phyloP scores from a whole-genome alignment of 2,888 invertebrate genomes.

The Lysandra bellargus region DNA sequence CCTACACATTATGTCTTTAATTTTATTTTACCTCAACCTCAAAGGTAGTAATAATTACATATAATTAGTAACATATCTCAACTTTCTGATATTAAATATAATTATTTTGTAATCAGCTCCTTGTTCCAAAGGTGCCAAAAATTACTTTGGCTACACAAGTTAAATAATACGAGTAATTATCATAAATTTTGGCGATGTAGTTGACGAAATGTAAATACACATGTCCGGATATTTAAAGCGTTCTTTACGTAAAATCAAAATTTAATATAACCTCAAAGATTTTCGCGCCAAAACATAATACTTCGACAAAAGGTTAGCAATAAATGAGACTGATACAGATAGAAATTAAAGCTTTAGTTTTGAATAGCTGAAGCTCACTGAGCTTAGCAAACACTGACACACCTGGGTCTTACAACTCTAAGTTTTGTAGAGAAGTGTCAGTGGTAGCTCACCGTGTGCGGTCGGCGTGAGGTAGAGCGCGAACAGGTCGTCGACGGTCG shows the following conservation, averaged over 20 bases:
- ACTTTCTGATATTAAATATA: neutral
- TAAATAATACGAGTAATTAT: no score
- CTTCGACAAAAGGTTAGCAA: neutral
- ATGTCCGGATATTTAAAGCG: neutral
- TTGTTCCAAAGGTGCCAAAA: neutral
- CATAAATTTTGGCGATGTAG: neutral
- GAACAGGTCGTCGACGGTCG: constrained; percentile 88
- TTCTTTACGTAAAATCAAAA: neutral
- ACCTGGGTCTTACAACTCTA: neutral
- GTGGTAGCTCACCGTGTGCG: constrained; percentile 74
- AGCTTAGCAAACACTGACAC: no score
- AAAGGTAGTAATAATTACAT: neutral
- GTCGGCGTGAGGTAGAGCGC: constrained; percentile 87
- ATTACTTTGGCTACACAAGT: neutral
- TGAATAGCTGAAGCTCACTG: no score
- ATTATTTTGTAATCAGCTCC: neutral
- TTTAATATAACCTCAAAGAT: neutral
- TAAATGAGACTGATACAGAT: neutral
- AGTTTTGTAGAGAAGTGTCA: neutral
- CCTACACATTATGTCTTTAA: neutral
- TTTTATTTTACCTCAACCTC: neutral
- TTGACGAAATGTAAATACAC: neutral
- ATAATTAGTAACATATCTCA: neutral
- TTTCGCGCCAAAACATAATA: constrained; percentile 25
- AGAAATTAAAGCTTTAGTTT: no score